These are phyloP conservation scores for Chaetura pelagica DNA, from an alignment of 2,113 vertebrate genomes.

Conservation along the genomic window DNA sequence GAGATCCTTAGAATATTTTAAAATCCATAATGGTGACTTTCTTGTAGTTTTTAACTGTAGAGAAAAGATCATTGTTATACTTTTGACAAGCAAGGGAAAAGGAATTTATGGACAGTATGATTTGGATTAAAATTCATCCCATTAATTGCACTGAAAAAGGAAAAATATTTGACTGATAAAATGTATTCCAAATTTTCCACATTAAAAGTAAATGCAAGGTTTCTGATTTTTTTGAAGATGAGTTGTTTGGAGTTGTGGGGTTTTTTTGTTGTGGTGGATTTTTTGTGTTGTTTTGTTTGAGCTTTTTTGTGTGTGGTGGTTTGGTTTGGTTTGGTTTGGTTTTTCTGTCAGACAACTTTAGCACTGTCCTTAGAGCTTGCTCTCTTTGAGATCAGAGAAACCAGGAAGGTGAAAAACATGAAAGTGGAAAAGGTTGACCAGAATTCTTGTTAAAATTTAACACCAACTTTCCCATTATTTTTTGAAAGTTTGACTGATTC, in stretches of 20 bases:
- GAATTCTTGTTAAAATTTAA: not conserved
- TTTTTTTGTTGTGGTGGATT: too few species aligned
- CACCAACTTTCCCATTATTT: not conserved
- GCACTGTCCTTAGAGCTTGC: not conserved
- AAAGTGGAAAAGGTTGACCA: not conserved
- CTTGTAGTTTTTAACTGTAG: not conserved
- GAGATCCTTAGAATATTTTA: not conserved
- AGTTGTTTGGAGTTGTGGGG: accelerated
- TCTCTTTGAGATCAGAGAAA: not conserved
- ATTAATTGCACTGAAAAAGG: not conserved
- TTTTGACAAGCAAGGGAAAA: not conserved
- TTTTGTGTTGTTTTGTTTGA: not conserved
- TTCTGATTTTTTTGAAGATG: not conserved
- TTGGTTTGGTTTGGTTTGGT: not conserved
- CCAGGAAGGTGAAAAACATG: not conserved
- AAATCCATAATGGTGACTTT: not conserved
- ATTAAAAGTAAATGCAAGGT: not conserved
- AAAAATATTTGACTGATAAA: not conserved
- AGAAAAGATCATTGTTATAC: not conserved
- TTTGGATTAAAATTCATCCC: not conserved
- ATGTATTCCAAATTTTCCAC: not conserved
- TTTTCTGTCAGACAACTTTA: not conserved
- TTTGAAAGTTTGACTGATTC: not conserved
- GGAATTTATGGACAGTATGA: not conserved
- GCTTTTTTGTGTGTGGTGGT: not conserved